Evolutionary conservation across 1,140 invertebrate genomes (phyloP), one percentile per base, ranked within the genome.

Genomic region (Diplogasteroides magnus): DNA sequence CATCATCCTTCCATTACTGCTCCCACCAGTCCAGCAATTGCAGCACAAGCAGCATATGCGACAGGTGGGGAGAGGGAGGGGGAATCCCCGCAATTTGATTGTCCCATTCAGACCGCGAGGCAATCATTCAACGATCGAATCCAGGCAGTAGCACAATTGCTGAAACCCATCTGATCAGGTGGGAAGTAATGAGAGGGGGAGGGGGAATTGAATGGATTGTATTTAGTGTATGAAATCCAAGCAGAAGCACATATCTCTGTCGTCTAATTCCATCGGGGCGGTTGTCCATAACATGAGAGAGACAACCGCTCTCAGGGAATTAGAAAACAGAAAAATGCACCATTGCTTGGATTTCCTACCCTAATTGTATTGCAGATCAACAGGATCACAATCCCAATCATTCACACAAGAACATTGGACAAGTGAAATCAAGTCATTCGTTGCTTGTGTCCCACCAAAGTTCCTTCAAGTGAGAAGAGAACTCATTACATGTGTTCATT

Each of bases 381-480:
- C 77, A 37, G 79, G 78, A 31, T 62, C 71, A 19, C 72, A 78
- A 61, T 73, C 78, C 29, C 66, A 72, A 25, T 71, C 70, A 15
- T 77, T 57, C 31, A 81, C 78, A 27, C 79, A 80, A 76, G 79
- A 80, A 55, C 78, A 80, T 72, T 80, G 78, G 73, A 70, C 75
- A 31, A 78, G 77, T 13, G 79, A 81, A 69, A 78, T 80, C 66
- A 77, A 75, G 31, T 75, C 76, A 25, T 79, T 81, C 74, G 74
- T 77, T 0, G 68, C 75, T 26, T 32, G 64, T 37, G 72, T 68
- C 19, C 79, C 79, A 48, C 79, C 79, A 25, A 80, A 80, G 57
- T 80, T 80, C 61, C 61, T 77, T 25, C 72, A 77, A 55, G 74
- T 76, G n/a, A 6, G 19, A 25, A 27, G 55, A 73, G 6, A 25